Evolutionary conservation across 2,797 vertebrate species (phyloP), one percentile per base, ranked within the genome.

Genomic region (Tapirus indicus): DNA sequence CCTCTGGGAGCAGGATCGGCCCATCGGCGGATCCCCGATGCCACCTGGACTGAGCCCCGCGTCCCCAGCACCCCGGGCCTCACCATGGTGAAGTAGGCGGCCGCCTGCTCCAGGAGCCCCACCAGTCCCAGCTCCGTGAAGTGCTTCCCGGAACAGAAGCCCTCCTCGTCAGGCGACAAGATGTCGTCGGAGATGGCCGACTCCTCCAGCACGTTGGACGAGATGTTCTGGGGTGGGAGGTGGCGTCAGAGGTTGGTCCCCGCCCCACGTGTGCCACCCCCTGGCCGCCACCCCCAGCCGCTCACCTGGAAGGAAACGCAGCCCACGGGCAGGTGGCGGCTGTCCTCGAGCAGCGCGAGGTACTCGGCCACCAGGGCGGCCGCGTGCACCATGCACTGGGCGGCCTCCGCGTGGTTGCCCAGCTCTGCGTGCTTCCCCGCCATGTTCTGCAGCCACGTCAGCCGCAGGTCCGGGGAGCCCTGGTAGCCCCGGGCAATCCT

Each of bases 361-460:
- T 99, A 99, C 97, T 99, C 99, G 0, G 99, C 99, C 97, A 99
- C 99, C 94, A 99, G 98, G 1, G 99, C 99, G 0, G 99, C 99
- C 0, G 99, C 99, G 74, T 99, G 99, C 58, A 99, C 99, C 97
- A 99, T 99, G 97, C 99, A 99, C 97, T 99, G 99, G 0, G 99
- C 99, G 0, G 99, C 99, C 98, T 99, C 99, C 0, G 99, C 99
- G 0, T 99, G 99, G 98, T 99, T 99, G 20, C 99, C 99, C 91
- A 99, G 98, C 97, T 99, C 99, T 0, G 99, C 99, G 88, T 99
- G 99, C 80, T 99, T 99, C 16, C 99, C 99, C 0, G 99, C 99
- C 99, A 99, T 99, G 98, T 99, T 99, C 98, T 99, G 99, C 25
- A 99, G 99, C 99, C 99, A 99, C 0, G 99, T 99, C 93, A 99